Conservation (phyloP, 2,888 invertebrate genomes). For the Halictus quadricinctus region DNA sequence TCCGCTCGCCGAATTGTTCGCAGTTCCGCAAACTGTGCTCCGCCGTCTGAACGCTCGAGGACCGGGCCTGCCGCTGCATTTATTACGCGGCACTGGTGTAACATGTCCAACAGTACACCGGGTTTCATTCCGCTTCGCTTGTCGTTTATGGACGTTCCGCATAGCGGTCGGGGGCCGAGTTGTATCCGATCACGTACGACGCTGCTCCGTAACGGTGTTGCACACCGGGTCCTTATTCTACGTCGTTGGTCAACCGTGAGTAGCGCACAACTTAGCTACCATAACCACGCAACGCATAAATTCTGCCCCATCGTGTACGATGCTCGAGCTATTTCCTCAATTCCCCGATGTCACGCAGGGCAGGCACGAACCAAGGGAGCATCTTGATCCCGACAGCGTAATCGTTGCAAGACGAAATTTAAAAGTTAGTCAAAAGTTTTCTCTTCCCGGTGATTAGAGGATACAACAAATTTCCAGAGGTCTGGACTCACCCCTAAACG, state of each 20-base stretch:
- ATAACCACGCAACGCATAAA: background rate
- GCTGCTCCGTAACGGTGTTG: slow-evolving; percentile 20
- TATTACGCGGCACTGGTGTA: background rate
- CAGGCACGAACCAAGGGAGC: background rate
- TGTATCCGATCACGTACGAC: background rate
- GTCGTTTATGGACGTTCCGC: background rate
- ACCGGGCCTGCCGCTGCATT: background rate
- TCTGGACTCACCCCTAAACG: background rate
- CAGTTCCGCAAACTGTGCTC: background rate
- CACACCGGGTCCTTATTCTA: slow-evolving; percentile 7
- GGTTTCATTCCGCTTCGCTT: slow-evolving; percentile 3
- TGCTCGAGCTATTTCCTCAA: background rate
- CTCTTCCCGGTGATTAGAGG: no score
- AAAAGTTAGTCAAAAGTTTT: no score
- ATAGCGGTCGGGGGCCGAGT: background rate
- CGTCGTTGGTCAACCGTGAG: slow-evolving; percentile 7
- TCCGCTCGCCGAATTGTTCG: background rate
- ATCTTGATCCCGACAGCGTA: background rate
- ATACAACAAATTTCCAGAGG: no score
- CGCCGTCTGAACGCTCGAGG: background rate
- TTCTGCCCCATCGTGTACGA: background rate
- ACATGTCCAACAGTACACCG: slow-evolving; percentile 11
- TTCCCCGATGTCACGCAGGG: background rate
- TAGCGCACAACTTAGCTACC: background rate
- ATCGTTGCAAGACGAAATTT: no score